phyloP scores from a whole-genome alignment of 1,140 invertebrate genomes.

The Acromyrmex echinatior region DNA sequence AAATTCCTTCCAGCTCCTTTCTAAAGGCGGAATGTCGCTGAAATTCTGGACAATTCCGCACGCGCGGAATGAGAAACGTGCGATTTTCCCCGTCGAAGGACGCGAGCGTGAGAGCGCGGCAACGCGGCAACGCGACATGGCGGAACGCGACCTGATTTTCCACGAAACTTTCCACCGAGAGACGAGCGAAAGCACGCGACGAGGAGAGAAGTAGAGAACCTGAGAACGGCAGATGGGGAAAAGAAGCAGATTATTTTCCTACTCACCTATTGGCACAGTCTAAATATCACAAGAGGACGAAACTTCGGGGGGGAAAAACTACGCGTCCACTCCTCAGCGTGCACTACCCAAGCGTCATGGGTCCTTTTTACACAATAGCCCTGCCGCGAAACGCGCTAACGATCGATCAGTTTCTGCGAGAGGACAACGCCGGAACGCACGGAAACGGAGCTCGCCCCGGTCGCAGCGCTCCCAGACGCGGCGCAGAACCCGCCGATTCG shows the following conservation, averaged over 20 bases:
- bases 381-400: slow-evolving; percentile 79
- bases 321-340: slow-evolving; percentile 83
- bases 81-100: background rate
- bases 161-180: slow-evolving; percentile 45
- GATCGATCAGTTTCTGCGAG: slow-evolving; percentile 79
- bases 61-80: background rate
- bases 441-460: slow-evolving; percentile 67
- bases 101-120: slow-evolving; percentile 8
- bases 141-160: slow-evolving; percentile 70
- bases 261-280: slow-evolving; percentile 86
- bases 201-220: background rate
- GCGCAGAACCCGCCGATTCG: slow-evolving; percentile 74
- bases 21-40: too few species aligned
- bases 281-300: slow-evolving; percentile 86
- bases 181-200: background rate
- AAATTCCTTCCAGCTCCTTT: slow-evolving; percentile 22
- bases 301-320: slow-evolving; percentile 84
- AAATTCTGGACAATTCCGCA: background rate
- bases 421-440: slow-evolving; percentile 60
- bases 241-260: background rate
- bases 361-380: slow-evolving; percentile 86
- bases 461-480: slow-evolving; percentile 76
- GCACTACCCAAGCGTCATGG: slow-evolving; percentile 83
- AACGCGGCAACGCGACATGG: slow-evolving; percentile 32
- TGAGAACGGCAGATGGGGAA: background rate